Evolutionary conservation across 2,888 invertebrate genomes (phyloP), one percentile per base, ranked within the genome.

Genomic region (Thumatha senex): DNA sequence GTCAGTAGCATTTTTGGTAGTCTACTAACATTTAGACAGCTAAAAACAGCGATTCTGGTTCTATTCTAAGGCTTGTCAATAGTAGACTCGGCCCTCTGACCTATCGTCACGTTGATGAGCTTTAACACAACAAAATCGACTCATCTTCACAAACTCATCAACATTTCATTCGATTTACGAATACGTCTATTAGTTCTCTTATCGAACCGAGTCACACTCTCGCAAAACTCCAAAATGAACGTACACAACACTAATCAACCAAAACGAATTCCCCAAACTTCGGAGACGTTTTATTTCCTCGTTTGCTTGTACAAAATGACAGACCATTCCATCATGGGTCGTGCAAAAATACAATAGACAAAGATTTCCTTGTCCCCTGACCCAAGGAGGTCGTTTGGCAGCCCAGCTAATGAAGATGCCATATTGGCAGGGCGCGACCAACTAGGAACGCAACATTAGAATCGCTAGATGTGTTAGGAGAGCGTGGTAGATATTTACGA

Each of bases 361-460:
- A 54, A 64, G 63, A n/a, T 63, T 63, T 63, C 72, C 76, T 69
- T 81, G 84, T 83, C 83, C 84, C 80, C 72, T 71, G 78, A 66
- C 72, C 76, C 70, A 63, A 63, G 57, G 56, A 57, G 67, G 69
- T 84, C 84, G 83, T 87, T 87, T 82, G 78, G 68, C 76, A 72
- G 75, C 63, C 67, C 63, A 63, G 74, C 88, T 90, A 90, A 90
- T 89, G 89, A 90, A 89, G 78, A 80, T 67, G 71, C 74, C 76
- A 80, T 88, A 88, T 87, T 85, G 86, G 80, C 84, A 78, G 83
- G 84, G 82, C 76, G 82, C 80, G 81, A 82, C 81, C 73, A 57
- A 73, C 74, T 67, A 63, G 38, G 10, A 5, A 13, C 61, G 36
- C 0, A n/a, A 74, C 70, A 53, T 10, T 55, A 34, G 2, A 14